phyloP scores from a whole-genome alignment of 2,797 vertebrate genomes.

The Distichodus sexfasciatus region DNA sequence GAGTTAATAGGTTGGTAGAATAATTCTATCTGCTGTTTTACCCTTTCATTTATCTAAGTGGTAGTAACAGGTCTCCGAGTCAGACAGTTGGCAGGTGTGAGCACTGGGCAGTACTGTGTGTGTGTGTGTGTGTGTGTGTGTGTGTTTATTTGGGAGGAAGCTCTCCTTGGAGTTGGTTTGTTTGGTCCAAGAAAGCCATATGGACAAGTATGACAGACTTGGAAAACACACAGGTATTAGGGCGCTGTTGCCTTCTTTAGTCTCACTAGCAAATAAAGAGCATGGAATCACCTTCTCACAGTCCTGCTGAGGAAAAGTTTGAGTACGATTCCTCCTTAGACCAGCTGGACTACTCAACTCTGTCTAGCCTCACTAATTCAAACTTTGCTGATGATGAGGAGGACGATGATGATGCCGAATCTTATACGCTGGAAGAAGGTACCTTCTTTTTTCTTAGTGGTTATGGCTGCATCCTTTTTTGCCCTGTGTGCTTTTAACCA shows the following conservation, averaged over 20 bases:
- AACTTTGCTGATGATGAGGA: conserved; percentile 21
- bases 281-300: conserved; percentile 67
- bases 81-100: conserved; percentile 31
- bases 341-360: conserved; percentile 50
- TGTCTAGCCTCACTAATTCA: conserved; percentile 24
- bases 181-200: conserved; percentile 1
- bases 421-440: conserved; percentile 79
- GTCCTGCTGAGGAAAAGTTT: conserved; percentile 70
- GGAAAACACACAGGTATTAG: conserved; percentile 38
- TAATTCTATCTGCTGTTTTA: neutral
- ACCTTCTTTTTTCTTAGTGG: neutral
- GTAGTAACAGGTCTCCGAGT: conserved; percentile 7
- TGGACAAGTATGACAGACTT: conserved; percentile 21
- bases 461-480: neutral
- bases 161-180: conserved; percentile 13
- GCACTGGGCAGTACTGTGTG: conserved; percentile 14
- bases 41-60: conserved; percentile 1
- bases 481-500: neutral
- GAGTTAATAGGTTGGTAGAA: neutral
- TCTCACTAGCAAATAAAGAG: conserved; percentile 38
- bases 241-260: conserved; percentile 16
- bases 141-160: neutral
- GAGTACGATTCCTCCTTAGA: conserved; percentile 62
- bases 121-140: neutral
- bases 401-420: conserved; percentile 47